Conservation (phyloP, 1,140 invertebrate species). For the Drosophila pruinosa region DNA sequence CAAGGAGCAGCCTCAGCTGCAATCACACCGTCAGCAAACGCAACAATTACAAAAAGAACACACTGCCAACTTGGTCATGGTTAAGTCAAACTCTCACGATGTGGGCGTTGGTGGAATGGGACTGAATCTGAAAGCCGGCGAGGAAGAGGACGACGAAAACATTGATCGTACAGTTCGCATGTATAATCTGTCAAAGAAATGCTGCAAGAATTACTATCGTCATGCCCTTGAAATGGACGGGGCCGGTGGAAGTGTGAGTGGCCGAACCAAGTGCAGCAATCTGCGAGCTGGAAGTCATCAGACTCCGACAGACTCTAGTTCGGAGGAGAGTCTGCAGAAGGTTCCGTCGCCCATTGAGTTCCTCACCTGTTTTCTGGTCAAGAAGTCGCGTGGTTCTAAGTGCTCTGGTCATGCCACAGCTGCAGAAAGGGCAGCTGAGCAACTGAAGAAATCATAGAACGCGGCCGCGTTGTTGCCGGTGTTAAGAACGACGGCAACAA, state of each 20-base stretch:
- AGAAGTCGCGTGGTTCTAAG: conserved; percentile 71
- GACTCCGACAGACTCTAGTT: conserved; percentile 59
- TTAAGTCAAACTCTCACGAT: conserved; percentile 66
- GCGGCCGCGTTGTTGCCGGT: conserved; percentile 62
- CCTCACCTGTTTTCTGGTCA: conserved; percentile 76
- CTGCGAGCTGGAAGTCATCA: conserved; percentile 47
- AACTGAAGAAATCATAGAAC: conserved; percentile 69
- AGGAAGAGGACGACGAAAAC: conserved; percentile 72
- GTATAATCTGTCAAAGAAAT: conserved; percentile 80
- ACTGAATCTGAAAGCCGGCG: conserved; percentile 54
- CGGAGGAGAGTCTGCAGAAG: conserved; percentile 78
- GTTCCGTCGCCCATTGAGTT: conserved; percentile 79
- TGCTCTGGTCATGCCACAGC: conserved; percentile 5
- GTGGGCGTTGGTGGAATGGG: conserved; percentile 64
- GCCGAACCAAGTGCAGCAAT: conserved; percentile 58
- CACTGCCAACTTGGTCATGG: conserved; percentile 50
- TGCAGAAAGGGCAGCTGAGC: conserved; percentile 23
- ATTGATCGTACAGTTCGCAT: conserved; percentile 77
- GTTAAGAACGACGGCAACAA: conserved; percentile 18
- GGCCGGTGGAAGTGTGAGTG: conserved; percentile 54
- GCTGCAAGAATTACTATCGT: conserved; percentile 78
- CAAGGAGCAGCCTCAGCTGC: conserved; percentile 10
- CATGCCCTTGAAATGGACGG: conserved; percentile 64
- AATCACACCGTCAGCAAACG: conserved; percentile 1
- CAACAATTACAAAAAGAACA: conserved; percentile 13